A percentile compares a stretch with the other conserved stretches of the same genome.
Evolutionary conservation across 2,113 vertebrate species (phyloP).

Genomic region (Okapia johnstoni): DNA sequence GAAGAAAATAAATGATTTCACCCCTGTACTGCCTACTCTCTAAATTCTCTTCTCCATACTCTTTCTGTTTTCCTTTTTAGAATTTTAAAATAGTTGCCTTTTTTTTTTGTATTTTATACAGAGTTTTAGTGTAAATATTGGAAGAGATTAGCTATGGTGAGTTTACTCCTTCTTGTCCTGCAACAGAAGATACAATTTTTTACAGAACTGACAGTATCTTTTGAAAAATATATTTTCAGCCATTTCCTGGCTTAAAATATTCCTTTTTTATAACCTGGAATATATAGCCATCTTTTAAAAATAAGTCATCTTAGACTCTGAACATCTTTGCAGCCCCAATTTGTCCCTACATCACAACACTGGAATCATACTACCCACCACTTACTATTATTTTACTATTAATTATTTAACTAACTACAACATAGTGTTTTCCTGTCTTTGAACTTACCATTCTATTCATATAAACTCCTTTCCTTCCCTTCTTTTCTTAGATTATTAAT

Average conservation of each 20-base stretch:
- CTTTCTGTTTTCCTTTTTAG: not conserved
- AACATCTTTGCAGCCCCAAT: not conserved
- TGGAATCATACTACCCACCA: not conserved
- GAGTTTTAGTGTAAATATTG: not conserved
- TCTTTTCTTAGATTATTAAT: not conserved
- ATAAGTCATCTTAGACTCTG: not conserved
- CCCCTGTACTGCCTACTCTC: fast-evolving
- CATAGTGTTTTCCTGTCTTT: not conserved
- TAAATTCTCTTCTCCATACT: not conserved
- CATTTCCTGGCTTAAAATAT: not conserved
- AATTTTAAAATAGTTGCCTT: not conserved
- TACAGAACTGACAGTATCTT: not conserved
- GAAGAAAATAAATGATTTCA: fast-evolving
- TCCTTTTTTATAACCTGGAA: not conserved
- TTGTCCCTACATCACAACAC: not conserved
- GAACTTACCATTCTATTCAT: not conserved
- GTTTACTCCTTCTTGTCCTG: not conserved
- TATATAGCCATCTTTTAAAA: not conserved
- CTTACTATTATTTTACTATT: not conserved
- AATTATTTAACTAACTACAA: not conserved
- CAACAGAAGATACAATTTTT: not conserved
- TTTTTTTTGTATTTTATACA: not conserved
- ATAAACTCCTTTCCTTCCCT: not conserved
- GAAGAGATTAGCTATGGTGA: not conserved
- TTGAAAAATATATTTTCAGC: not conserved